Evolutionary conservation across 2,113 vertebrate species (phyloP).

Genomic region (Syngnathus typhle): DNA sequence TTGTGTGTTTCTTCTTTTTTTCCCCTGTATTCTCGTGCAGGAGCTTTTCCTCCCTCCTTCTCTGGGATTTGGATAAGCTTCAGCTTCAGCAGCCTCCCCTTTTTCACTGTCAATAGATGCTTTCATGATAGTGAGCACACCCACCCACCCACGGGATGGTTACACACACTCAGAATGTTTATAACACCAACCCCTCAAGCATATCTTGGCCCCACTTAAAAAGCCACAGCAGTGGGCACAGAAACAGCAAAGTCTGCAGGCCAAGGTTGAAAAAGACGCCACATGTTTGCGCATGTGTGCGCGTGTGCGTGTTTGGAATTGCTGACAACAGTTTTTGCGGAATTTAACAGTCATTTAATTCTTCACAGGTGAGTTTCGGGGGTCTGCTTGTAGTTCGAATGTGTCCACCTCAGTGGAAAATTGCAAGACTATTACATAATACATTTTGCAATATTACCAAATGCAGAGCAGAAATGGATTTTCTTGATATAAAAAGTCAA

Average conservation of each 20-base stretch:
- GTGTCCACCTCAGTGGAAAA: conserved; percentile 38
- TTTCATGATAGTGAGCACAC: conserved; percentile 42
- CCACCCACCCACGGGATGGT: conserved; percentile 3
- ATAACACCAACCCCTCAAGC: conserved; percentile 27
- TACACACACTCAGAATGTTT: background rate
- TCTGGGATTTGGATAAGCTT: conserved; percentile 51
- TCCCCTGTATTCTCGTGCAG: background rate
- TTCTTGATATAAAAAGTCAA: background rate
- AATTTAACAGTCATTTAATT: conserved; percentile 35
- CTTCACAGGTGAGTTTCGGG: conserved; percentile 14
- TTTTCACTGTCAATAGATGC: conserved; percentile 47
- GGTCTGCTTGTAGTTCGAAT: conserved; percentile 17
- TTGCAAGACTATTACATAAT: background rate
- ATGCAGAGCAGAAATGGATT: background rate
- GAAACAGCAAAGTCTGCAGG: conserved; percentile 13
- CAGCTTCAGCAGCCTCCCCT: conserved; percentile 15
- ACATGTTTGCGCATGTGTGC: conserved; percentile 7
- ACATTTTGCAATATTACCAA: background rate
- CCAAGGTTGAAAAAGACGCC: conserved; percentile 20
- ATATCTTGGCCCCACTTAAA: conserved; percentile 25
- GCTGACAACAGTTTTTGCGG: conserved; percentile 45
- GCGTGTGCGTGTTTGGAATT: conserved; percentile 23
- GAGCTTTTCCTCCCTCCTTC: conserved; percentile 36
- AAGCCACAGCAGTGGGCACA: conserved; percentile 22
- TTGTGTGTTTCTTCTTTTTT: background rate